A percentile compares a stretch with the other conserved stretches of the same genome.
Evolutionary conservation across 2,797 vertebrate genomes (phyloP).

Genomic region (Esox masquinongy): DNA sequence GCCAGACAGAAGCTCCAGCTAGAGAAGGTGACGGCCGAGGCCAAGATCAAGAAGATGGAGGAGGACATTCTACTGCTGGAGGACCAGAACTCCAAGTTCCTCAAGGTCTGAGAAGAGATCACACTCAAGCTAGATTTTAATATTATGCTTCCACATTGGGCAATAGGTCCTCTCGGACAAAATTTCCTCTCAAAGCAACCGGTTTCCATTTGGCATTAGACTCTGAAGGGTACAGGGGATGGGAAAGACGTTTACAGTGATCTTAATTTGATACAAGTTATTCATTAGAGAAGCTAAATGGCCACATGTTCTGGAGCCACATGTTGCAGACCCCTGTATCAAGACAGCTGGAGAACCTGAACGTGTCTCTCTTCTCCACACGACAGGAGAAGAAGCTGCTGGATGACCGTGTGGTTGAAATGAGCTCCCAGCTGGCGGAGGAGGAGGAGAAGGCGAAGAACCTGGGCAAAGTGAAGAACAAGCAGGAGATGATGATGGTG

Average conservation of each 20-base stretch:
- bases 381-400: slow-evolving; percentile 92
- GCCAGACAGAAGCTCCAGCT: slow-evolving; percentile 95
- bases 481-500: slow-evolving; percentile 98
- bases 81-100: slow-evolving; percentile 96
- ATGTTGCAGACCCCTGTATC: background rate
- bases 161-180: background rate
- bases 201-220: background rate
- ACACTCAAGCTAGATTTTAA: background rate
- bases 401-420: slow-evolving; percentile 91
- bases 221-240: background rate
- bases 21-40: slow-evolving; percentile 95
- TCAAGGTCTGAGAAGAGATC: slow-evolving; percentile 79
- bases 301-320: background rate
- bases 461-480: slow-evolving; percentile 94
- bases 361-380: background rate
- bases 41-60: slow-evolving; percentile 98
- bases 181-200: background rate
- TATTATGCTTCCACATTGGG: no score
- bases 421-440: slow-evolving; percentile 90
- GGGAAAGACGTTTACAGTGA: background rate
- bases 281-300: background rate
- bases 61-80: slow-evolving; percentile 93
- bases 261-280: background rate
- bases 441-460: slow-evolving; percentile 99
- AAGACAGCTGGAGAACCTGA: background rate